phyloP scores from a whole-genome alignment of 2,888 invertebrate species.

The Agrochola lota region DNA sequence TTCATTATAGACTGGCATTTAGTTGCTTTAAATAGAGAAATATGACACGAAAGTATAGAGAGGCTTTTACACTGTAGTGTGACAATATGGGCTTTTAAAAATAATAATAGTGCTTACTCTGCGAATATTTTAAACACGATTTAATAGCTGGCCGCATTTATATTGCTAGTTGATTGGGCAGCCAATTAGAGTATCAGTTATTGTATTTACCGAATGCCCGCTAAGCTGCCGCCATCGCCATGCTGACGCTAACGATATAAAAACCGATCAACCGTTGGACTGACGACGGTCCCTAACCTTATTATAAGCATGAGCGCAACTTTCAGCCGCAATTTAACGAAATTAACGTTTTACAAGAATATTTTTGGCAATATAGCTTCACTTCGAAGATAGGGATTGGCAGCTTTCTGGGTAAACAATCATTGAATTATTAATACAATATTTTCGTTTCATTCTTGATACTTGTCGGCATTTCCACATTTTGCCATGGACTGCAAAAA shows the following conservation, averaged over 20 bases:
- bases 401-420: too few species aligned
- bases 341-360: not conserved
- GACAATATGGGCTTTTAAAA: too few species aligned
- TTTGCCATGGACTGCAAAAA: not conserved
- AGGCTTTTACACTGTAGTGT: not conserved
- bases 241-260: conserved; percentile 9
- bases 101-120: not conserved
- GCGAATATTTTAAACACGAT: not conserved
- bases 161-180: not conserved
- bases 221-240: not conserved
- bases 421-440: not conserved
- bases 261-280: conserved; percentile 12
- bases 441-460: not conserved
- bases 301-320: conserved; percentile 1
- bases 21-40: not conserved
- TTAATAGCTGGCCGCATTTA: not conserved
- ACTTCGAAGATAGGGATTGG: too few species aligned
- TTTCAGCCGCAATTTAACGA: not conserved
- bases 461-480: not conserved
- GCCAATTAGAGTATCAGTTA: not conserved
- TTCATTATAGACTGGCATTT: not conserved
- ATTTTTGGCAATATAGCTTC: not conserved
- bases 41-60: not conserved
- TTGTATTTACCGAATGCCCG: not conserved
- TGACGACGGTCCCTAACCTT: not conserved